Conservation (phyloP, 2,888 invertebrate species). For the Diogma glabrata region DNA sequence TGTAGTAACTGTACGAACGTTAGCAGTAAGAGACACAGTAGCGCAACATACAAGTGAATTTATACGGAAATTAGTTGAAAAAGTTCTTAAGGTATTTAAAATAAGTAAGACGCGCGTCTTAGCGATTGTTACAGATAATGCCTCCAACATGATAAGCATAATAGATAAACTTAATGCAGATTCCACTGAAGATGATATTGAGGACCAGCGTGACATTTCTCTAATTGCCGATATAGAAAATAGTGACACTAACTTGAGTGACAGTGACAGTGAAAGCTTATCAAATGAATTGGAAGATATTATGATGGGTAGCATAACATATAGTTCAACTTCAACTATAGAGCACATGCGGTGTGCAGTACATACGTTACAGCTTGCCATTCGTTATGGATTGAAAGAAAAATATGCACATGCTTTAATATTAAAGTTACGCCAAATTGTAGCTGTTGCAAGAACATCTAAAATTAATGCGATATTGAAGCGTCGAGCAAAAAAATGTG, state of each 20-base stretch:
- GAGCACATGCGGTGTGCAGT: conserved; percentile 5
- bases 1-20: not conserved
- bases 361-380: conserved; percentile 4
- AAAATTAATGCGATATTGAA: no score
- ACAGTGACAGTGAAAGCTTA: no score
- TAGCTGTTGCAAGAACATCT: no score
- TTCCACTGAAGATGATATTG: not conserved
- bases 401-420: no score
- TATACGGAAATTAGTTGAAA: not conserved
- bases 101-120: conserved; percentile 3
- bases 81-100: not conserved
- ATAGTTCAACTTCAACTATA: not conserved
- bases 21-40: conserved; percentile 3
- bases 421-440: no score
- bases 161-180: not conserved
- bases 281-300: no score
- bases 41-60: conserved; percentile 3
- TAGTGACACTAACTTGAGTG: no score
- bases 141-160: not conserved
- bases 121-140: conserved; percentile 1
- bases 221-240: no score
- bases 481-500: no score
- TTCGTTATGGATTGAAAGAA: conserved; percentile 5
- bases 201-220: not conserved
- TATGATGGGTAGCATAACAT: no score